A percentile compares a stretch with the other conserved stretches of the same genome.
Conservation (phyloP, 1,140 invertebrate species). For the Stegodyphus mimosarum region DNA sequence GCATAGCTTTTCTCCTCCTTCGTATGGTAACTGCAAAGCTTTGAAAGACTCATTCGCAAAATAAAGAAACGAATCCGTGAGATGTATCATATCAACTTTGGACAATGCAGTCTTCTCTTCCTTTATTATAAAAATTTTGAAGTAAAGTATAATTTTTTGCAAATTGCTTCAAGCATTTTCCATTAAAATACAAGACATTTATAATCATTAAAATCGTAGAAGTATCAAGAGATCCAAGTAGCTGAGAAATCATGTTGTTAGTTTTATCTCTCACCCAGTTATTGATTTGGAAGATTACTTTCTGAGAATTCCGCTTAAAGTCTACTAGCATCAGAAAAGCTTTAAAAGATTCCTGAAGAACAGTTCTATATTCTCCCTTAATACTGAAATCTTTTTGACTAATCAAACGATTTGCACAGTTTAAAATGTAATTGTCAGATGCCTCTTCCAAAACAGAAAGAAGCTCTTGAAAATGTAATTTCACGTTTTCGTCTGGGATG, state of each 20-base stretch:
- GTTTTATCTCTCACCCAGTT: slow-evolving; percentile 62
- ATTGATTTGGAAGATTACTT: slow-evolving; percentile 65
- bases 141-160: too few relatives aligned
- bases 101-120: too few relatives aligned
- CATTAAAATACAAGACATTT: too few relatives aligned
- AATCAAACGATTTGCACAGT: neutral
- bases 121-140: too few relatives aligned
- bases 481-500: too few relatives aligned
- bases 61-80: too few relatives aligned
- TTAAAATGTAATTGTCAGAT: neutral
- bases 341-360: slow-evolving; percentile 73
- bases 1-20: too few relatives aligned
- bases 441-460: slow-evolving; percentile 66
- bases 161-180: too few relatives aligned
- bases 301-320: slow-evolving; percentile 74
- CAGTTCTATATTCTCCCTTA: slow-evolving; percentile 69
- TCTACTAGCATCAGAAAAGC: slow-evolving; percentile 76
- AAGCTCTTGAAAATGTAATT: too few relatives aligned
- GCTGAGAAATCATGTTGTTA: slow-evolving; percentile 62
- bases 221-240: slow-evolving; percentile 62
- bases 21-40: too few relatives aligned
- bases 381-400: slow-evolving; percentile 66
- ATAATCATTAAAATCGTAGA: slow-evolving; percentile 64
- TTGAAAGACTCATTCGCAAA: too few relatives aligned
- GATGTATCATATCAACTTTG: too few relatives aligned